These are phyloP conservation scores for Mormyrus hasselquistii DNA, from an alignment of 2,797 vertebrate genomes.

Conservation along the genomic window DNA sequence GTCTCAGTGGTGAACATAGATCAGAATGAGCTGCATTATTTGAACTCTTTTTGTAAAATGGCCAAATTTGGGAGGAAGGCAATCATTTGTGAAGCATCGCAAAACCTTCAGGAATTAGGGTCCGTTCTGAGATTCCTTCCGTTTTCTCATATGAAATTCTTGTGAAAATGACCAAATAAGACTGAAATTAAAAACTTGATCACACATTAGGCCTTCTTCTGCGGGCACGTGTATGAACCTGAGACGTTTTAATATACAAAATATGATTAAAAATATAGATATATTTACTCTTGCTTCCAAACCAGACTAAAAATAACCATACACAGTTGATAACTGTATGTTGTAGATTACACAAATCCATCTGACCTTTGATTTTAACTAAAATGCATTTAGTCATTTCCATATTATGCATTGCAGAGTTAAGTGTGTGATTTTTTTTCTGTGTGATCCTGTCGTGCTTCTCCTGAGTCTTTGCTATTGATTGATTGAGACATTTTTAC, in stretches of 20 bases:
- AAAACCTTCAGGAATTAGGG: conserved; percentile 12
- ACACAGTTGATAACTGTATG: not conserved
- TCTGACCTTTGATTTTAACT: not conserved
- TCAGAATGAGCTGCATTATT: not conserved
- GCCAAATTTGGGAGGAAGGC: not conserved
- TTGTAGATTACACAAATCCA: not conserved
- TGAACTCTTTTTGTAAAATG: not conserved
- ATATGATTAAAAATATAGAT: not conserved
- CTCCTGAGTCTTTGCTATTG: not conserved
- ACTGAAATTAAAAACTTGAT: conserved; percentile 45
- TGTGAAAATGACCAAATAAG: conserved; percentile 39
- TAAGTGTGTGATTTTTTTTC: not conserved
- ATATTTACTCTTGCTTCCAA: not conserved
- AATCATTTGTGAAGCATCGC: not conserved
- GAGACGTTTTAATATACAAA: not conserved
- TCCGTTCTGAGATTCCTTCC: conserved; percentile 31
- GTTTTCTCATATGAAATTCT: conserved; percentile 38
- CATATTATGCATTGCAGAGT: not conserved
- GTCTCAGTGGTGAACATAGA: not conserved
- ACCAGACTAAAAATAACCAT: not conserved
- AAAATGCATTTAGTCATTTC: not conserved
- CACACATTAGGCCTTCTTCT: conserved; percentile 3
- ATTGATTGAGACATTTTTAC: not conserved
- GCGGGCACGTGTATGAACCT: not conserved
- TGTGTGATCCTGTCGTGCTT: not conserved